Percentiles rank a stretch among this genome's conserved stretches.
Conservation (phyloP, 2,797 vertebrate genomes). For the Botia kubotai region DNA sequence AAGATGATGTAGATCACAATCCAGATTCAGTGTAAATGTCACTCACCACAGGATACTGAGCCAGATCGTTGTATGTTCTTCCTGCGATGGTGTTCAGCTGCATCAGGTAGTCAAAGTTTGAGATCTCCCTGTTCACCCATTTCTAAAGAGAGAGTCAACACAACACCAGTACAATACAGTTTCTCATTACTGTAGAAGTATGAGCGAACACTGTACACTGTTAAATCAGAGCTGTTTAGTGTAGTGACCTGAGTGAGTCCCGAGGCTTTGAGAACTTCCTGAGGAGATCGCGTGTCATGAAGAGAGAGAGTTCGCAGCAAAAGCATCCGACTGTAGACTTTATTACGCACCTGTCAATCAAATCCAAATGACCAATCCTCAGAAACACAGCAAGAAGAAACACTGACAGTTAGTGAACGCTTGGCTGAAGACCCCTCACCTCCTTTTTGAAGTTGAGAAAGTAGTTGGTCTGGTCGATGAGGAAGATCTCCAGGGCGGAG, state of each 20-base stretch:
- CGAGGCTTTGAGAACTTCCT: constrained; percentile 93
- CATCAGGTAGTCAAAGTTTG: constrained; percentile 98
- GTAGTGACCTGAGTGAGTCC: constrained; percentile 90
- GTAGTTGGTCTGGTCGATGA: constrained; percentile 96
- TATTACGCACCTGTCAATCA: constrained; percentile 87
- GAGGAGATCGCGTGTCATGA: constrained; percentile 90
- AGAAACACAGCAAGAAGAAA: not conserved
- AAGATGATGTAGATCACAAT: constrained; percentile 2
- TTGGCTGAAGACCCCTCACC: constrained; percentile 68
- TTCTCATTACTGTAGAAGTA: not conserved
- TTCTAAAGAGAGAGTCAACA: constrained; percentile 77
- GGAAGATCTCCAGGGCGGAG: constrained; percentile 96
- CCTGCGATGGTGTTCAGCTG: constrained; percentile 98
- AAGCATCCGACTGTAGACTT: constrained; percentile 91
- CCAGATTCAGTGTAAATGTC: not conserved
- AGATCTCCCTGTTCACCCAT: constrained; percentile 97
- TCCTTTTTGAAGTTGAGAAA: constrained; percentile 98
- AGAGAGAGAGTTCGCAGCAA: constrained; percentile 88
- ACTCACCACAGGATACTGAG: constrained; percentile 94
- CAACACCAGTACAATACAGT: not conserved
- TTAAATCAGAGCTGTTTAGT: not conserved
- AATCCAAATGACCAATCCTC: not conserved
- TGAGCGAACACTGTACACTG: not conserved
- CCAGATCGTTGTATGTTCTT: constrained; percentile 94
- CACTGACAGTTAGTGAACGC: too few relatives aligned